Evolutionary conservation across 2,113 vertebrate genomes (phyloP).

Genomic region (Trinectes maculatus): DNA sequence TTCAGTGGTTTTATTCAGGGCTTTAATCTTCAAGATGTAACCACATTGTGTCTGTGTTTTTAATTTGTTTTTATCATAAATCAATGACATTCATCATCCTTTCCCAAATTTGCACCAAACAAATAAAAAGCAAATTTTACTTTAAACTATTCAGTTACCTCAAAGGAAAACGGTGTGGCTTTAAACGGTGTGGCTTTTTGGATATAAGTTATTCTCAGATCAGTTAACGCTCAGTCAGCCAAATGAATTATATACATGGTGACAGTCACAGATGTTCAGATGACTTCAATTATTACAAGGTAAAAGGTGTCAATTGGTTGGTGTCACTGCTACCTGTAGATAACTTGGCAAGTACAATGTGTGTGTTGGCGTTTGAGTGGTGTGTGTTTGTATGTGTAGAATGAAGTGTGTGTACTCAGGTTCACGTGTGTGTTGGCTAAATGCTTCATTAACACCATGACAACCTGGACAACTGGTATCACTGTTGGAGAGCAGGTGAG

Average conservation of each 20-base stretch:
- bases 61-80: no score
- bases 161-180: not conserved
- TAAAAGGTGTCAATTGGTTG: constrained; percentile 32
- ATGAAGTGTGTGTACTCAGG: no score
- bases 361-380: not conserved
- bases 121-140: no score
- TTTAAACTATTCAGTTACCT: no score
- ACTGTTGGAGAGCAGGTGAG: constrained; percentile 30
- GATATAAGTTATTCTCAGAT: not conserved
- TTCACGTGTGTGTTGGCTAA: constrained; percentile 22
- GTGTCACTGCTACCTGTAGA: constrained; percentile 33
- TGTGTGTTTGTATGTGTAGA: not conserved
- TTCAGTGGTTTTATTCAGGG: not conserved
- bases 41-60: no score
- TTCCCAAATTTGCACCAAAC: no score
- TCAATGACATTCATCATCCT: no score
- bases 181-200: not conserved
- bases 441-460: constrained; percentile 51
- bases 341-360: constrained; percentile 18
- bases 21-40: no score
- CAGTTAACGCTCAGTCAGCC: not conserved
- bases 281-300: constrained; percentile 27
- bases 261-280: constrained; percentile 40
- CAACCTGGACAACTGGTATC: constrained; percentile 37
- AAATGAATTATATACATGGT: not conserved